phyloP scores from a whole-genome alignment of 1,140 invertebrate genomes.

The Drosophila trapezifrons region DNA sequence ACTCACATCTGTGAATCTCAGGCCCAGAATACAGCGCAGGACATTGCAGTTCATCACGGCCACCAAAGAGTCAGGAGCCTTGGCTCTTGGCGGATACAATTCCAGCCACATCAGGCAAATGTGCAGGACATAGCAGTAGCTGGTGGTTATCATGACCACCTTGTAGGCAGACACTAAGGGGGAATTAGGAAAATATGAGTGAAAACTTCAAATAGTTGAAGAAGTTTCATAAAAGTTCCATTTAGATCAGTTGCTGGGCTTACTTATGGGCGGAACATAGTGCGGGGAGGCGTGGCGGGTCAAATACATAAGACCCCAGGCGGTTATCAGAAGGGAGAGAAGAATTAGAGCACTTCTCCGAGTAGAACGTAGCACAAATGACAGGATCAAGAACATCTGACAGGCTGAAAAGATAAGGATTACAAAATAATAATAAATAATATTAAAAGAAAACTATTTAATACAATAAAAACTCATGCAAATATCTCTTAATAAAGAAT shows the following conservation, averaged over 20 bases:
- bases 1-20: slow-evolving; percentile 68
- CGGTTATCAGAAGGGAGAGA: slow-evolving; percentile 55
- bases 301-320: slow-evolving; percentile 70
- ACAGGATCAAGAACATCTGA: slow-evolving; percentile 64
- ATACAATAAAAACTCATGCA: no score
- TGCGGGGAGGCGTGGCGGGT: slow-evolving; percentile 66
- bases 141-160: slow-evolving; percentile 51
- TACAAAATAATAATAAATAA: neutral
- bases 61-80: slow-evolving; percentile 39
- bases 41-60: slow-evolving; percentile 48
- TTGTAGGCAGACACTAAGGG: slow-evolving; percentile 63
- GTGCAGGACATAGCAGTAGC: slow-evolving; percentile 75
- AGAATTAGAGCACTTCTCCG: slow-evolving; percentile 70
- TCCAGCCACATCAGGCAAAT: slow-evolving; percentile 70
- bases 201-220: neutral
- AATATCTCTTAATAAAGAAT: no score
- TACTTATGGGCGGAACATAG: slow-evolving; percentile 74
- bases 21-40: slow-evolving; percentile 57
- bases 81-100: slow-evolving; percentile 63
- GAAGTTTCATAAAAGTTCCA: neutral
- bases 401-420: slow-evolving; percentile 39
- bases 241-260: neutral
- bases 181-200: neutral
- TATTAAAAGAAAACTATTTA: neutral
- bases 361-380: slow-evolving; percentile 71